Evolutionary conservation across 1,140 invertebrate species (phyloP).

Genomic region (Helicoverpa armigera): DNA sequence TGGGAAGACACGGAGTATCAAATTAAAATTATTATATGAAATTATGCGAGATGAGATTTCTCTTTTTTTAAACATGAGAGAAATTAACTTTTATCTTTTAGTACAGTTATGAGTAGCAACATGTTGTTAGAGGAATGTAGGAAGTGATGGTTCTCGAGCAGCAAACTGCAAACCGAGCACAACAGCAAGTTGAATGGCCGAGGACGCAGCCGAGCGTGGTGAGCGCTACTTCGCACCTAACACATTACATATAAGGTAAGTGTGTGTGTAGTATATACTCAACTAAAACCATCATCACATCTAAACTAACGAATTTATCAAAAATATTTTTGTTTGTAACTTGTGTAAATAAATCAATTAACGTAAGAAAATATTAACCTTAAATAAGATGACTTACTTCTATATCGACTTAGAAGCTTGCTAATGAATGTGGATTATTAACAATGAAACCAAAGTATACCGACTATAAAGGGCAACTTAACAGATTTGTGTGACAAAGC

Average conservation of each 20-base stretch:
- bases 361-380: not conserved
- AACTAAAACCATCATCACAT: slow-evolving; percentile 4
- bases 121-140: slow-evolving; percentile 63
- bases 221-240: slow-evolving; percentile 68
- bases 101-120: slow-evolving; percentile 40
- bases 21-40: slow-evolving; percentile 14
- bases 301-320: slow-evolving; percentile 7
- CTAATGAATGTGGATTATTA: slow-evolving; percentile 72
- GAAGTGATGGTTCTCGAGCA: slow-evolving; percentile 75
- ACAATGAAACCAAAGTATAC: slow-evolving; percentile 70
- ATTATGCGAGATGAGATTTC: slow-evolving; percentile 21
- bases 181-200: slow-evolving; percentile 81
- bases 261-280: too few species aligned
- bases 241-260: slow-evolving; percentile 43
- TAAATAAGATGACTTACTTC: slow-evolving; percentile 54
- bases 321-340: not conserved
- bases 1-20: not conserved
- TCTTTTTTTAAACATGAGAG: not conserved
- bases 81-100: slow-evolving; percentile 33
- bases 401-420: slow-evolving; percentile 54
- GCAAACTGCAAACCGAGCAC: slow-evolving; percentile 73
- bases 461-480: slow-evolving; percentile 68
- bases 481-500: slow-evolving; percentile 84
- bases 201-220: slow-evolving; percentile 73
- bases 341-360: not conserved